phyloP scores from a whole-genome alignment of 2,797 vertebrate species.

The Pygocentrus nattereri region DNA sequence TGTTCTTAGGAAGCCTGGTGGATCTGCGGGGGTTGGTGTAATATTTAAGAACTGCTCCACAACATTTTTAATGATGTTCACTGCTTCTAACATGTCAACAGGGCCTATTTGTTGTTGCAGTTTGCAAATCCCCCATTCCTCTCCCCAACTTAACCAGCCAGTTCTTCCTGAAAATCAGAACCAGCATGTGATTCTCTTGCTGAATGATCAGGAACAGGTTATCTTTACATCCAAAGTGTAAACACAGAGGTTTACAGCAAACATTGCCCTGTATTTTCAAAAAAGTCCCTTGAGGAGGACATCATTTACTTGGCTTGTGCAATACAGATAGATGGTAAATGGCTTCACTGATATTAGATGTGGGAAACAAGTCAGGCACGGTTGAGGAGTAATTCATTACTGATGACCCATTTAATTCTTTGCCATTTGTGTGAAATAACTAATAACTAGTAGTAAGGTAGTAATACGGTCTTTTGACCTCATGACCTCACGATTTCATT shows the following conservation, averaged over 20 bases:
- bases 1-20: constrained; percentile 1
- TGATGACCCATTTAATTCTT: not conserved
- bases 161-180: constrained; percentile 49
- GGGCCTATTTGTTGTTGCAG: constrained; percentile 13
- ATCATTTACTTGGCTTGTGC: not conserved
- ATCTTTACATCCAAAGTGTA: constrained; percentile 23
- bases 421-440: not conserved
- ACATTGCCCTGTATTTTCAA: constrained; percentile 18
- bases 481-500: too few relatives aligned
- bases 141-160: not conserved
- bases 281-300: not conserved
- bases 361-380: not conserved
- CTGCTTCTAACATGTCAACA: not conserved
- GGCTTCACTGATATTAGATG: not conserved
- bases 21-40: not conserved
- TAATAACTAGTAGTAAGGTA: not conserved
- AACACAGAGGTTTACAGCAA: constrained; percentile 30
- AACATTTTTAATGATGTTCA: not conserved
- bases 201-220: not conserved
- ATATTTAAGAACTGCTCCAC: too few relatives aligned
- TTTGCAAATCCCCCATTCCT: not conserved
- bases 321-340: not conserved
- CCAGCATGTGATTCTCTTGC: constrained; percentile 7
- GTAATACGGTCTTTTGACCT: not conserved
- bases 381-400: not conserved